These are phyloP conservation scores for Lamellibrachia satsuma DNA, from an alignment of 2,888 invertebrate species.

Conservation along the genomic window DNA sequence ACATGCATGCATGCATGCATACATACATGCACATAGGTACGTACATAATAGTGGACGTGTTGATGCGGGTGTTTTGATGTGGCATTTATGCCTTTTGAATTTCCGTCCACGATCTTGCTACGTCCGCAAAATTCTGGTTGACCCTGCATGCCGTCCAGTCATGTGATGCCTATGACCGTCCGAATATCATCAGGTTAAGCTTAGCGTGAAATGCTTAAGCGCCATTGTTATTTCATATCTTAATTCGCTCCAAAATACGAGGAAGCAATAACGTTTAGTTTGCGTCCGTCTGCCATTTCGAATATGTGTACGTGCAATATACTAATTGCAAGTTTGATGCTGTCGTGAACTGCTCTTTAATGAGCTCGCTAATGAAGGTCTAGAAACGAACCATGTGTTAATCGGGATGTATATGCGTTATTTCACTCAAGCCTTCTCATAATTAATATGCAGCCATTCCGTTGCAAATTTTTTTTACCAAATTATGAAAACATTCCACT, in stretches of 20 bases:
- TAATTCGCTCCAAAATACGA: neutral
- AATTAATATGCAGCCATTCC: neutral
- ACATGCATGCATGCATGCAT: neutral
- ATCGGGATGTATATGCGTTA: neutral
- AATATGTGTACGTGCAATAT: neutral
- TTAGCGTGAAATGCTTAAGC: neutral
- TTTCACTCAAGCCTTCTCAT: neutral
- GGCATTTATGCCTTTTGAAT: too few species aligned
- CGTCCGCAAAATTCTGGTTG: constrained; percentile 13
- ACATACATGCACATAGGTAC: neutral
- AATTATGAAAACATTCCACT: neutral
- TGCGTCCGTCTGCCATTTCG: neutral
- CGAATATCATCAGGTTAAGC: neutral
- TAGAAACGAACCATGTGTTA: neutral
- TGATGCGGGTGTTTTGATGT: neutral
- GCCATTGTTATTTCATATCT: neutral
- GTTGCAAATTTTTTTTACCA: neutral
- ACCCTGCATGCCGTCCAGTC: neutral
- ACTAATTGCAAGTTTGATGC: neutral
- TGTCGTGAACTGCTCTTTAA: neutral
- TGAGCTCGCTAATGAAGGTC: neutral
- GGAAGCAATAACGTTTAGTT: neutral
- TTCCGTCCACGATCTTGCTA: constrained; percentile 8
- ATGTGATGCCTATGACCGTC: neutral
- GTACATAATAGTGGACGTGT: neutral